Percentiles rank a stretch among this genome's conserved stretches.
Evolutionary conservation across 92 coral and sea anemone genomes (phyloP).

Genomic region (Parazoanthus swiftii): DNA sequence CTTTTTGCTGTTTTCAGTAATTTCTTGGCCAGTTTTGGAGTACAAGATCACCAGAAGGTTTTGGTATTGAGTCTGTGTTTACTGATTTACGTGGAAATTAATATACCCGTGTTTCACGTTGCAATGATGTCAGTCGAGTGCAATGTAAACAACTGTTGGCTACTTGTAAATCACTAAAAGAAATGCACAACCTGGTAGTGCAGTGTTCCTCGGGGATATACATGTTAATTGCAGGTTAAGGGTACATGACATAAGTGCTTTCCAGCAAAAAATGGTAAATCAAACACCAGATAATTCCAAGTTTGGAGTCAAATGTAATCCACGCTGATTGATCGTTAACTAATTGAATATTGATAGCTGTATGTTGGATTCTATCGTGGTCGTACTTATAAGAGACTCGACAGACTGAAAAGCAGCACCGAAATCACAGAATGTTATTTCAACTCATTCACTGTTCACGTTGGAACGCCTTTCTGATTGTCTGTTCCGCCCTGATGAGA

Average conservation of each 20-base stretch:
- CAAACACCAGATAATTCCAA: background rate
- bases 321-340: background rate
- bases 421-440: background rate
- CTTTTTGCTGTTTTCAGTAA: conserved; percentile 9
- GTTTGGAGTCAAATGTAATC: background rate
- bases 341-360: background rate
- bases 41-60: conserved; percentile 16
- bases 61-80: background rate
- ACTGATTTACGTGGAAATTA: background rate
- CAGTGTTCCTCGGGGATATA: background rate
- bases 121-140: conserved; percentile 27
- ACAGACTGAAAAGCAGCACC: background rate
- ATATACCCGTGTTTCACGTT: too few species aligned
- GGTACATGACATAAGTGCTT: background rate
- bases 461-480: background rate
- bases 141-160: conserved; percentile 14
- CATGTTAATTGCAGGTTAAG: background rate
- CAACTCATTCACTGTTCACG: background rate
- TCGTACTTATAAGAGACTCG: background rate
- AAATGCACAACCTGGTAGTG: background rate
- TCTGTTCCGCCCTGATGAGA: background rate
- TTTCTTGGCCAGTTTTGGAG: conserved; percentile 35
- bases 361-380: background rate
- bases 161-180: background rate
- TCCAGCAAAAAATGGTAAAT: background rate